Evolutionary conservation across 2,888 invertebrate species (phyloP), one percentile per base, ranked within the genome.

Genomic region (Ischnus inquisitorius): DNA sequence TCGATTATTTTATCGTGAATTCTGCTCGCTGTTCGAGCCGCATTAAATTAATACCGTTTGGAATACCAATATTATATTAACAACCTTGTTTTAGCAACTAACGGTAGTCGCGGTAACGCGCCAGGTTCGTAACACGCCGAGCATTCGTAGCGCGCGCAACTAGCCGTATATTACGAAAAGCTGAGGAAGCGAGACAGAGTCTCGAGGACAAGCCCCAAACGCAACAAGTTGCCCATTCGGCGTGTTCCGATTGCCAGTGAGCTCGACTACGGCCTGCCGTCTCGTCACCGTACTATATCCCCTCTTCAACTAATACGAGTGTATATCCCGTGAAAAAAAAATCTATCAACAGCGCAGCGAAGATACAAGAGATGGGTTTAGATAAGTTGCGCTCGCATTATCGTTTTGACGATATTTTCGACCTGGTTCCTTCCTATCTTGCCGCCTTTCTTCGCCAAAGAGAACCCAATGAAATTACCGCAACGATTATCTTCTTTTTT

Each of bases 221-320:
- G 92, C 92, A 92, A 92, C 92, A 92, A 92, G 92, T 92, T 91
- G 92, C 92, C 91, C 91, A 91, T 92, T 92, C 89, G 87, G 22
- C 19, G 87, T 77, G 62, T 76, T 71, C 57, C 51, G 64, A 48
- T 48, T 62, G 51, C 41, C 39, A 14, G 41, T 43, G 71, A 74
- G 51, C 46, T 34, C 48, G 54, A 19, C 25, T 57, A n/a, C 72
- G 25, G 41, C 65, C 77, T 76, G 34, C 65, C 71, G 41, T 60
- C 69, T 77, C 80, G 69, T 78, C 83, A 41, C 72, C 51, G 48
- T 22, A 39, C 65, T 14, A 57, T 67, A 28, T 34, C 28, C 72
- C 19, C 12, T 12, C 12, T 72, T 60, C 60, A n/a, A 25, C 48
- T 28, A 22, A 22, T 43, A 43, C n/a, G 22, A n/a, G n/a, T 14